A percentile compares a stretch with the other conserved stretches of the same genome.
These are phyloP conservation scores for Artibeus jamaicensis DNA, from an alignment of 2,797 vertebrate species.

Conservation along the genomic window DNA sequence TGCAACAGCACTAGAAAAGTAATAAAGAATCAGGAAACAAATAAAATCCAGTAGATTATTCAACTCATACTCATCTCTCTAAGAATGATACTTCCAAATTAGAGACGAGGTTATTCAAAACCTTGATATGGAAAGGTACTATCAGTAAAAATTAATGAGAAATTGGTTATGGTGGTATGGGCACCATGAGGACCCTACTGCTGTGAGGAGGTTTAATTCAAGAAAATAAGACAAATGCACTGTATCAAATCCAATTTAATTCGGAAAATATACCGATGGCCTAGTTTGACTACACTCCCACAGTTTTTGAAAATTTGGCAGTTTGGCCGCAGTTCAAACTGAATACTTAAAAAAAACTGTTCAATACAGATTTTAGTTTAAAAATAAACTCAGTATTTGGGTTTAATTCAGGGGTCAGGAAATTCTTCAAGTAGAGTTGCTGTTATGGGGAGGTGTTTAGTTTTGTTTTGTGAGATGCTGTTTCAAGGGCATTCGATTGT, in stretches of 20 bases:
- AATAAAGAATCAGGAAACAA: neutral
- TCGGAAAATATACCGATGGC: neutral
- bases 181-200: neutral
- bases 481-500: neutral
- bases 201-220: neutral
- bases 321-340: neutral
- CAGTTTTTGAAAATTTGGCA: neutral
- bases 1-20: neutral
- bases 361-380: neutral
- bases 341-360: neutral
- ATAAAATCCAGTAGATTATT: neutral
- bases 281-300: neutral
- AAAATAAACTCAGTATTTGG: neutral
- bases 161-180: neutral
- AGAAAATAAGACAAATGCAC: neutral
- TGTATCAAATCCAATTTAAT: neutral
- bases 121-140: neutral
- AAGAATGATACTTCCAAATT: neutral
- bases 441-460: neutral
- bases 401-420: neutral
- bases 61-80: slow-evolving; percentile 14
- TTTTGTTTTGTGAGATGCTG: neutral
- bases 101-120: neutral
- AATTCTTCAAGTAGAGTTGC: neutral
- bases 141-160: neutral